Percentiles rank a stretch among this genome's conserved stretches.
These are phyloP conservation scores for Hydrotaea cyrtoneurina DNA, from an alignment of 2,888 invertebrate species.

Conservation along the genomic window DNA sequence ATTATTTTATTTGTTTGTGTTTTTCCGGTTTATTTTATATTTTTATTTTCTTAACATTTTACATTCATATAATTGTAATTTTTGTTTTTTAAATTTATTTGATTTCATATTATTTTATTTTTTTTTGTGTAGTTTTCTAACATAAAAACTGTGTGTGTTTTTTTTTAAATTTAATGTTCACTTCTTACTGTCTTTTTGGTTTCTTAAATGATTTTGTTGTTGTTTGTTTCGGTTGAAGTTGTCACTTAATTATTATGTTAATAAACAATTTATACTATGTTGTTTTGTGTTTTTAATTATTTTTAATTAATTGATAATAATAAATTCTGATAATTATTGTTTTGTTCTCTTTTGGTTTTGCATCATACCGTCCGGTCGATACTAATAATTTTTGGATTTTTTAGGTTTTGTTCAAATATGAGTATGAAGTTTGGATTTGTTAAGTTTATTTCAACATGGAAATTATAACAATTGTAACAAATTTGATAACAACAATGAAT, in stretches of 20 bases:
- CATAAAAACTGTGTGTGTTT: slow-evolving; percentile 60
- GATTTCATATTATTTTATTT: slow-evolving; percentile 30
- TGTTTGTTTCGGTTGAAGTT: slow-evolving; percentile 28
- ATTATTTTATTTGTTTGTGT: neutral
- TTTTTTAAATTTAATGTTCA: slow-evolving; percentile 15
- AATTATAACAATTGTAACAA: slow-evolving; percentile 52
- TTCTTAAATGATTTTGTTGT: slow-evolving; percentile 42
- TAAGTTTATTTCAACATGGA: slow-evolving; percentile 42
- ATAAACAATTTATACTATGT: slow-evolving; percentile 61
- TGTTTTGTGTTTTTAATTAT: neutral
- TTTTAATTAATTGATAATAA: slow-evolving; percentile 45
- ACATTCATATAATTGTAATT: slow-evolving; percentile 54
- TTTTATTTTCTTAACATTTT: slow-evolving; percentile 53
- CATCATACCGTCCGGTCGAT: slow-evolving; percentile 17
- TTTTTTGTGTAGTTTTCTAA: slow-evolving; percentile 43
- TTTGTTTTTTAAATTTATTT: slow-evolving; percentile 30
- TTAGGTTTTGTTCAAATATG: neutral
- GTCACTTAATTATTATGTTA: slow-evolving; percentile 18
- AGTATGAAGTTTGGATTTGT: slow-evolving; percentile 11
- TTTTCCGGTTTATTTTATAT: slow-evolving; percentile 52
- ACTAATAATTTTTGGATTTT: no score
- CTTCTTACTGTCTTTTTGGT: slow-evolving; percentile 3
- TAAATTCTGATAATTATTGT: slow-evolving; percentile 65
- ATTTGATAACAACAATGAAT: slow-evolving; percentile 49
- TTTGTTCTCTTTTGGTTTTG: slow-evolving; percentile 33